Base-by-base conservation (phyloP, 2,888 invertebrate genomes). In the Theodoxus fluviatilis region DNA sequence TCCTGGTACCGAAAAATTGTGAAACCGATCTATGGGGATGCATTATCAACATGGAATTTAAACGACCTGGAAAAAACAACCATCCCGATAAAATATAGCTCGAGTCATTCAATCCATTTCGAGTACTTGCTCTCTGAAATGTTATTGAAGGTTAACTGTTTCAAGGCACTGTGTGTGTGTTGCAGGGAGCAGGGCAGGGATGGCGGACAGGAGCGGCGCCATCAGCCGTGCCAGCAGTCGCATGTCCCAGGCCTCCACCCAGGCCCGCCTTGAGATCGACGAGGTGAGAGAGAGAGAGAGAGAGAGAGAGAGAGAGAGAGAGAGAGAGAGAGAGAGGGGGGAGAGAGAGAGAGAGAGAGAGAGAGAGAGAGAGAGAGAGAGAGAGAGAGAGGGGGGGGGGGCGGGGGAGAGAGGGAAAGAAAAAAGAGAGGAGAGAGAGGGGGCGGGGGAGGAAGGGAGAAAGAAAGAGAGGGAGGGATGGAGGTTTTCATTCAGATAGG, bases 241-340 rank as follows among this genome's bases (percentile, higher is more conserved):
- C 33, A 69, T 83, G 55, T 85, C 84, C 2, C 76, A 76, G 40
- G 80, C 83, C 3, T 82, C 84, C 12, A 78, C 83, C 25, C 84
- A 85, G 70, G 80, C 81, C 47, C 74, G 85, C 66, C 74, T 85
- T 12, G 85, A 85, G 66, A 82, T 85, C 47, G 85, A 85, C 69
- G 83, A 85, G 82, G 84, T 85, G 59, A 67, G 76, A 40, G 4
- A 40, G 6, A 40, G 25, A 64, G n/a, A 64, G 40, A 64, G 40
- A 40, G 65, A 31, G 65, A 38, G 25, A 40, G 43, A 25, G 37
- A 64, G 65, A 64, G 65, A 40, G 38, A 64, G 65, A 64, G 37
- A 38, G 65, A 37, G 40, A 40, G 65, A 64, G 37, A 38, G 38
- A 64, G 37, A 64, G 65, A 64, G 65, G 38, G 65, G n/a, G 38